A percentile compares a stretch with the other conserved stretches of the same genome.
Evolutionary conservation across 2,888 invertebrate genomes (phyloP).

Genomic region (Xylota segnis): DNA sequence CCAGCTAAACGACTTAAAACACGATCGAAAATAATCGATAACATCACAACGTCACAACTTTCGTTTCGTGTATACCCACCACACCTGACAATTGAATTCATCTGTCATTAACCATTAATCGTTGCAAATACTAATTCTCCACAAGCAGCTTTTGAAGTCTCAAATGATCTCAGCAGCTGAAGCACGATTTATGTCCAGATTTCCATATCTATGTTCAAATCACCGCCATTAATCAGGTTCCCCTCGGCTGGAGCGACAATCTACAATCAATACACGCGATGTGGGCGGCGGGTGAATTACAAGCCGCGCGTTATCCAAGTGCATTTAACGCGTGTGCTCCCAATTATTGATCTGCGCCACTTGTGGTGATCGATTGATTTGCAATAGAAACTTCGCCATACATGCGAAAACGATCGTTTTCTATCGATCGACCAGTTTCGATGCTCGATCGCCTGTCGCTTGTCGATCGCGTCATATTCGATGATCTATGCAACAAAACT

Average conservation of each 20-base stretch:
- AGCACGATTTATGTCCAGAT: slow-evolving; percentile 56
- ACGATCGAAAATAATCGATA: slow-evolving; percentile 50
- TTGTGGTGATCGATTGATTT: slow-evolving; percentile 65
- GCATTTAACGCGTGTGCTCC: slow-evolving; percentile 64
- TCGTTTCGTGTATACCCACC: slow-evolving; percentile 61
- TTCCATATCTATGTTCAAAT: slow-evolving; percentile 52
- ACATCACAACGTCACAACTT: slow-evolving; percentile 48
- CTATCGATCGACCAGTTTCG: slow-evolving; percentile 47
- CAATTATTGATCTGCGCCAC: slow-evolving; percentile 66
- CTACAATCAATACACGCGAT: slow-evolving; percentile 55
- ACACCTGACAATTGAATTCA: slow-evolving; percentile 68
- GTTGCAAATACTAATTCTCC: slow-evolving; percentile 27
- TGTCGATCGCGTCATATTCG: slow-evolving; percentile 11
- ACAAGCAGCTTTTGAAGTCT: slow-evolving; percentile 3
- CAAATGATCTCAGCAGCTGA: slow-evolving; percentile 27
- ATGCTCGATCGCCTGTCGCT: slow-evolving; percentile 53
- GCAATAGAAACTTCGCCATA: slow-evolving; percentile 43
- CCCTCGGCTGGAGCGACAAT: slow-evolving; percentile 40
- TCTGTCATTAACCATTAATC: slow-evolving; percentile 59
- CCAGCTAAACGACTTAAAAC: neutral
- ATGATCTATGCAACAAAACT: slow-evolving; percentile 24
- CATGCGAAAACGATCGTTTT: slow-evolving; percentile 16
- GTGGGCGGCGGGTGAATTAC: slow-evolving; percentile 66
- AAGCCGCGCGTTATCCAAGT: slow-evolving; percentile 47
- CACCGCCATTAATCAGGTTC: slow-evolving; percentile 64